Evolutionary conservation across 2,797 vertebrate species (phyloP).

Genomic region (Falco peregrinus): DNA sequence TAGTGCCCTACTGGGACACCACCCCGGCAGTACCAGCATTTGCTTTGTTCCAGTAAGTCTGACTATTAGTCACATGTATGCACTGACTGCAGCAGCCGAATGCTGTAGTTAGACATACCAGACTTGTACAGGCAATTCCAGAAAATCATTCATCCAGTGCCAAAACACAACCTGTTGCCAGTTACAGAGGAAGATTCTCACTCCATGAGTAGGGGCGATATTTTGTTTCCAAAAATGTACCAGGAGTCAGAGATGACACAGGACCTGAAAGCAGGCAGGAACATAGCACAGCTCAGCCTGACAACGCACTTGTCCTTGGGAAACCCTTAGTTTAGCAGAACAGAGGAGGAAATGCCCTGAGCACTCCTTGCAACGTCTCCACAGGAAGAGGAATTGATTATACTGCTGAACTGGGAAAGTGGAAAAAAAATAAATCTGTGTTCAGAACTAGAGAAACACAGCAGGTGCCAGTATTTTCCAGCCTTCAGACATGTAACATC

Average conservation of each 20-base stretch:
- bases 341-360: slow-evolving; percentile 14
- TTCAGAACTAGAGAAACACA: background rate
- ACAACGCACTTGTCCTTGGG: background rate
- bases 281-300: fast-evolving
- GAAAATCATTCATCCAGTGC: background rate
- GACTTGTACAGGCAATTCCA: background rate
- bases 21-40: background rate
- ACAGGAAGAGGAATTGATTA: background rate
- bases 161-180: background rate
- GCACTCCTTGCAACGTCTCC: background rate
- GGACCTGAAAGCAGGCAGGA: background rate
- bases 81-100: background rate
- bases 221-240: background rate
- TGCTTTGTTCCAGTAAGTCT: slow-evolving; percentile 4
- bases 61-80: slow-evolving; percentile 7
- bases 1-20: background rate
- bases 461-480: slow-evolving; percentile 14
- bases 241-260: fast-evolving
- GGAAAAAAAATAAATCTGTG: background rate
- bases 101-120: background rate
- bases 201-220: background rate
- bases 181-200: background rate
- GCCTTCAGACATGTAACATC: background rate
- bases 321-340: background rate
- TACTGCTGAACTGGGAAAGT: background rate